Evolutionary conservation across 2,888 invertebrate species (phyloP), one percentile per base, ranked within the genome.

Genomic region (Philereme vetulata): DNA sequence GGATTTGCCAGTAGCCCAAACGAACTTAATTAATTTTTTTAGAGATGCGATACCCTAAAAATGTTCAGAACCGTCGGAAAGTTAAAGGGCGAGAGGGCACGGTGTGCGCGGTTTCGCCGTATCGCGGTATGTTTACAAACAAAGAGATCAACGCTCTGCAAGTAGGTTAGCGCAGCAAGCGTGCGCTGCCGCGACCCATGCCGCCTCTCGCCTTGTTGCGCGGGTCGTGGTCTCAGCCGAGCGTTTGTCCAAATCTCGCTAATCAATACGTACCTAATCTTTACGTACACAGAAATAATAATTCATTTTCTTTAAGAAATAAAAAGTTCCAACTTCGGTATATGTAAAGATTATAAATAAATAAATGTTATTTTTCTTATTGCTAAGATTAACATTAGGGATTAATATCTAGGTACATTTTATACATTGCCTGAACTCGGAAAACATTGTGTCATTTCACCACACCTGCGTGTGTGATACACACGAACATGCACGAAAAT

Each of bases 71-170:
- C 72, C 72, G 67, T 64, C 55, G 52, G 66, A 70, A 38, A 65
- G 56, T 60, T 53, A 35, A 51, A 57, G 54, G 59, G 51, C 50
- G 42, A 60, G 64, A 70, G 65, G 69, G 69, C 76, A 76, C 74
- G 71, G 72, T 74, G 72, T 75, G 76, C 70, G 76, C 75, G 76
- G 70, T 78, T 74, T 70, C 80, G 82, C 77, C 82, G 86, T 21
- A 21, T 21, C 21, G 21, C 21, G 21, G 84, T 86, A 85, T 92
- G 92, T 92, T 93, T 92, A 92, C 89, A 91, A 93, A 93, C 92
- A 93, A 91, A 86, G 85, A 90, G 92, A 92, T 88, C 92, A 93
- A 92, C 80, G 92, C 76, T 81, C 92, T 82, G 81, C 78, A 93
- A 91, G 90, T 93, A 91, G 92, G 92, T 90, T 90, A 62, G 71